A percentile compares a stretch with the other conserved stretches of the same genome.
Conservation (phyloP, 2,797 vertebrate genomes). For the Microhierax caerulescens region DNA sequence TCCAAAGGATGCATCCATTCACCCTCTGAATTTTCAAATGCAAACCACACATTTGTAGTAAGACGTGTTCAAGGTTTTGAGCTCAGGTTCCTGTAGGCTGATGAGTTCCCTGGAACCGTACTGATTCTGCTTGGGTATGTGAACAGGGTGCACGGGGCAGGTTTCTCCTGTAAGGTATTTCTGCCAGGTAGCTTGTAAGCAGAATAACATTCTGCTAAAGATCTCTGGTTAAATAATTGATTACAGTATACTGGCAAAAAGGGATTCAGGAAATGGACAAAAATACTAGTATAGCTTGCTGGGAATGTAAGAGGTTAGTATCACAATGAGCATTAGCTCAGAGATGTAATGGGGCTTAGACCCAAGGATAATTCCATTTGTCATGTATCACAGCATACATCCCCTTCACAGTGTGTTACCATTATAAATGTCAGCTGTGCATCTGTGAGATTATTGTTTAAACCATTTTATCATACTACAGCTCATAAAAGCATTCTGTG, state of each 20-base stretch:
- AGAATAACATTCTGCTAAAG: background rate
- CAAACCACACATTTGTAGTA: background rate
- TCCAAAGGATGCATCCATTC: background rate
- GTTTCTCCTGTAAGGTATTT: background rate
- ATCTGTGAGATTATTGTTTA: conserved; percentile 40
- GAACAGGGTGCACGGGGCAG: background rate
- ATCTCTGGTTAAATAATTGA: background rate
- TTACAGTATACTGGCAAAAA: background rate
- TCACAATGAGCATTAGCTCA: background rate
- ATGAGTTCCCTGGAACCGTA: background rate
- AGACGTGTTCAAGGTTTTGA: background rate
- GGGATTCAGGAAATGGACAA: background rate
- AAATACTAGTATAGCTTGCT: background rate
- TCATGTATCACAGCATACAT: conserved; percentile 41
- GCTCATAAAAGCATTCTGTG: conserved; percentile 37
- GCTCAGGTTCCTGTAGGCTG: background rate
- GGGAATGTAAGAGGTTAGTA: background rate
- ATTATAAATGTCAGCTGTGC: conserved; percentile 48
- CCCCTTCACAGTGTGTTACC: conserved; percentile 42
- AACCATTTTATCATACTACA: conserved; percentile 37
- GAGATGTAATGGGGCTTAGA: conserved; percentile 3
- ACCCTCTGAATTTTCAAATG: background rate
- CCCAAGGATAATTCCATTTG: conserved; percentile 49
- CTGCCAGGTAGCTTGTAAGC: background rate
- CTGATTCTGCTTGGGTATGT: background rate